These are phyloP conservation scores for Drosophila sechellia DNA, from an alignment of 1,140 invertebrate genomes.

Conservation along the genomic window DNA sequence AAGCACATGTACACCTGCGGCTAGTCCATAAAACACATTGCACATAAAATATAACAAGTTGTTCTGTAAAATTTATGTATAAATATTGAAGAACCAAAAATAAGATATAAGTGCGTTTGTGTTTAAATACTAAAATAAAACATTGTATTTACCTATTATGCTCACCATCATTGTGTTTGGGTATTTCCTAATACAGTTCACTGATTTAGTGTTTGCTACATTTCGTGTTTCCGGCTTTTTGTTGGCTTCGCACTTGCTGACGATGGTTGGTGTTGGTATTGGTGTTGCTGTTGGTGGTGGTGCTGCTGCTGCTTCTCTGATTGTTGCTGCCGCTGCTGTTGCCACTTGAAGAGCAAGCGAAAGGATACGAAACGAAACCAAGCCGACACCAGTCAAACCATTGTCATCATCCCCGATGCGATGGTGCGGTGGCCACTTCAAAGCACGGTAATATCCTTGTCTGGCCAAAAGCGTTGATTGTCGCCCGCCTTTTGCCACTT, in stretches of 20 bases:
- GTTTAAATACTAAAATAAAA: too few relatives aligned
- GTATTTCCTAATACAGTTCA: constrained; percentile 68
- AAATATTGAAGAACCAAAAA: too few relatives aligned
- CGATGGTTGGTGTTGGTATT: not conserved
- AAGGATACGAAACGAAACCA: constrained; percentile 3
- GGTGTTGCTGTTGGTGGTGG: not conserved
- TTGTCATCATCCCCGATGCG: constrained; percentile 52
- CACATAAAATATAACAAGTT: too few relatives aligned
- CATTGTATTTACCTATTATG: not conserved
- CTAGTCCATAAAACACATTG: too few relatives aligned
- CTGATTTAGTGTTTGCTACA: constrained; percentile 78
- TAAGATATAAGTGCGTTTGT: too few relatives aligned
- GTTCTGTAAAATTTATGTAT: too few relatives aligned
- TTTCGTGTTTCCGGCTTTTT: constrained; percentile 74
- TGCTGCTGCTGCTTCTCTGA: constrained; percentile 12
- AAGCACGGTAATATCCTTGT: constrained; percentile 71
- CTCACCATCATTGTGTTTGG: not conserved
- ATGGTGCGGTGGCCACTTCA: constrained; percentile 60
- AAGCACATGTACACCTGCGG: not conserved
- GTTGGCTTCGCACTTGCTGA: constrained; percentile 58
- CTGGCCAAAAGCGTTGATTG: constrained; percentile 69
- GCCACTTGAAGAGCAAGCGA: constrained; percentile 8
- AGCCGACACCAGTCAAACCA: constrained; percentile 42
- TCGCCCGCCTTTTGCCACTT: constrained; percentile 58
- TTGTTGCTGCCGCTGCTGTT: not conserved